Conservation (phyloP, 2,113 vertebrate genomes). For the Corydoras sp. region DNA sequence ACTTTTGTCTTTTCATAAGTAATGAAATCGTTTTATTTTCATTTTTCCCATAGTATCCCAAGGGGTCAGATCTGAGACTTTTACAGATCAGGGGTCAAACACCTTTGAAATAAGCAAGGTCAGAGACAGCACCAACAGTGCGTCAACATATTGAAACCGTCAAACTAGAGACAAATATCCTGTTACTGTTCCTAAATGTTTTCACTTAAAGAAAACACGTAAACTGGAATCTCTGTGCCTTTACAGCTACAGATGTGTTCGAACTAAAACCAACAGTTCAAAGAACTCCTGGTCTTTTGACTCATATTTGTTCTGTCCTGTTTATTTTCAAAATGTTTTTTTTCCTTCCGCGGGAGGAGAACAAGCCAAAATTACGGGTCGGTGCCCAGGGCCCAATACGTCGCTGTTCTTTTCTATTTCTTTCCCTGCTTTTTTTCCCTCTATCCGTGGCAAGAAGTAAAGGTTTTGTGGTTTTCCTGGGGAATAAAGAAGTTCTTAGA, state of each 20-base stretch:
- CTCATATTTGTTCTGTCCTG: not conserved
- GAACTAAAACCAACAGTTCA: no score
- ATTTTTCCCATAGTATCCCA: constrained; percentile 69
- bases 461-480: constrained; percentile 66
- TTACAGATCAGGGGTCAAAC: constrained; percentile 81
- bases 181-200: constrained; percentile 10
- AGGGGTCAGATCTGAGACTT: constrained; percentile 76
- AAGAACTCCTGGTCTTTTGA: no score
- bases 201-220: no score
- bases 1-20: not conserved
- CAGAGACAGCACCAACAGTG: constrained; percentile 71
- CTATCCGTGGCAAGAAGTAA: constrained; percentile 59
- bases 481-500: constrained; percentile 85
- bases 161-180: constrained; percentile 56
- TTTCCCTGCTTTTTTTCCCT: constrained; percentile 47
- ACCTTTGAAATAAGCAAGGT: constrained; percentile 76
- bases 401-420: constrained; percentile 40
- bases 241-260: no score
- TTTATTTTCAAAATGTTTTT: constrained; percentile 11
- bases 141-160: constrained; percentile 86
- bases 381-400: constrained; percentile 56
- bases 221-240: no score
- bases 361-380: constrained; percentile 51
- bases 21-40: constrained; percentile 69
- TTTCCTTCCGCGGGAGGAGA: constrained; percentile 46